These are phyloP conservation scores for Chanos chanos DNA, from an alignment of 2,797 vertebrate species.

Conservation along the genomic window DNA sequence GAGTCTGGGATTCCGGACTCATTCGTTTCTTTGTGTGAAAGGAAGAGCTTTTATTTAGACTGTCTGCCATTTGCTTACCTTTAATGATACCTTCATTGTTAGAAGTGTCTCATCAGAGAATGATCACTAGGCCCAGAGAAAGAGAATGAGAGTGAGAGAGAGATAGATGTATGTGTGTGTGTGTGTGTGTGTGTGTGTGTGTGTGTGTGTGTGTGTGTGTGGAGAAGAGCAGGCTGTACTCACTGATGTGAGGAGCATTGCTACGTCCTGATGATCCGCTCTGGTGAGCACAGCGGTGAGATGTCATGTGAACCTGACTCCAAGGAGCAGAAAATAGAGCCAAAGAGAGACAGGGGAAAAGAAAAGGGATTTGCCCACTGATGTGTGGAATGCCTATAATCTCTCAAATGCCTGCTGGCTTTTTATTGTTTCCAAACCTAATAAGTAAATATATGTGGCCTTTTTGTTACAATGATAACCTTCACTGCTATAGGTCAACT, in stretches of 20 bases:
- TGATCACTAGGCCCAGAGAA: background rate
- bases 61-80: no score
- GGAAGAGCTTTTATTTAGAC: background rate
- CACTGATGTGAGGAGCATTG: slow-evolving; percentile 30
- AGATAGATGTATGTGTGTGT: background rate
- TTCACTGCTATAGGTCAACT: slow-evolving; percentile 21
- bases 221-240: background rate
- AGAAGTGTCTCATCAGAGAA: background rate
- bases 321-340: slow-evolving; percentile 33
- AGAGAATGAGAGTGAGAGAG: background rate
- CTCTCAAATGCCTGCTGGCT: slow-evolving; percentile 19
- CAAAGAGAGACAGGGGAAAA: slow-evolving; percentile 5
- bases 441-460: slow-evolving; percentile 30
- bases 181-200: slow-evolving; percentile 1
- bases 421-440: slow-evolving; percentile 32
- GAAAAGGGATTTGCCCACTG: slow-evolving; percentile 24
- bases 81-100: no score
- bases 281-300: slow-evolving; percentile 23
- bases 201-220: slow-evolving; percentile 4
- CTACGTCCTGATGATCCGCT: slow-evolving; percentile 19
- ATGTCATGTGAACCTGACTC: slow-evolving; percentile 32
- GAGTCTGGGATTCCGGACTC: no score
- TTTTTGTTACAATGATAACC: slow-evolving; percentile 24
- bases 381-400: slow-evolving; percentile 40
- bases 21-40: no score